phyloP scores from a whole-genome alignment of 2,113 vertebrate species.

The Peromyscus leucopus region DNA sequence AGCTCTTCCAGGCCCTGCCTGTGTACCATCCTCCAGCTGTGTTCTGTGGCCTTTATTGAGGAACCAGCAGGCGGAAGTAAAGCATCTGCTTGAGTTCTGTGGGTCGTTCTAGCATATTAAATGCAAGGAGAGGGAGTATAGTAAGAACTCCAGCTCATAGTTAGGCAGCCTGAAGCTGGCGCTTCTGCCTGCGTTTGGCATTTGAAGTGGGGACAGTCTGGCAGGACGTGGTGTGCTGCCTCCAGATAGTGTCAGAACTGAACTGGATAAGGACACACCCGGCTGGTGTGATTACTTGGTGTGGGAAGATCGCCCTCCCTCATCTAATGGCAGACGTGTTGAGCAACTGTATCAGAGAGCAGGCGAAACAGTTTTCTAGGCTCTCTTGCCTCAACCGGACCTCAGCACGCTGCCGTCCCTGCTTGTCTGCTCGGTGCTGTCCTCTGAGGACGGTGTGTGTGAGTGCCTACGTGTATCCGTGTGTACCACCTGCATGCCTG shows the following conservation, averaged over 20 bases:
- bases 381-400: not conserved
- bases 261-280: no score
- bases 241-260: not conserved
- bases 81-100: not conserved
- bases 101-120: not conserved
- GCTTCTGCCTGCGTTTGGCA: not conserved
- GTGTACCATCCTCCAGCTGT: not conserved
- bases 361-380: not conserved
- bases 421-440: not conserved
- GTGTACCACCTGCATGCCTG: not conserved
- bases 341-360: not conserved
- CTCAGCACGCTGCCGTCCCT: not conserved
- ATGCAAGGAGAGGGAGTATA: not conserved
- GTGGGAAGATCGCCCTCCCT: not conserved
- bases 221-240: not conserved
- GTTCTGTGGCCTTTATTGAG: not conserved
- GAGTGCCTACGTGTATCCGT: not conserved
- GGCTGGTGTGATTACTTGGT: not conserved
- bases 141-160: not conserved
- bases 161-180: not conserved
- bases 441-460: not conserved
- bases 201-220: not conserved
- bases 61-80: not conserved
- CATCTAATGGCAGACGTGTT: not conserved
- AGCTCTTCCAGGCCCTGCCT: no score